phyloP scores from a whole-genome alignment of 2,797 vertebrate genomes.

The Liasis olivaceus region DNA sequence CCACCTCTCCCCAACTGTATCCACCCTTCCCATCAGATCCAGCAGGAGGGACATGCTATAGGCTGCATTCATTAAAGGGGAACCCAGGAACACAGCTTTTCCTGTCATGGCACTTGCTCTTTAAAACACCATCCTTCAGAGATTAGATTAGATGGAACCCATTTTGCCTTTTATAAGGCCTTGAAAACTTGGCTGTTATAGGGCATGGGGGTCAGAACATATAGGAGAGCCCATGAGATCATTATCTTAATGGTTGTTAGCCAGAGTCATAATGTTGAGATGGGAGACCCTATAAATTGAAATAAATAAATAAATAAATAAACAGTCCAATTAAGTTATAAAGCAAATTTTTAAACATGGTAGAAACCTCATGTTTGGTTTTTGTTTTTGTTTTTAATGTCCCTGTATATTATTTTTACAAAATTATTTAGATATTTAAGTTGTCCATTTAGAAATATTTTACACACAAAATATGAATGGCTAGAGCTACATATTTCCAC shows the following conservation, averaged over 20 bases:
- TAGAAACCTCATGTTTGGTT: not conserved
- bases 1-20: no score
- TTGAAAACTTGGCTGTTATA: not conserved
- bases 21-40: no score
- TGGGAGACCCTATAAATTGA: not conserved
- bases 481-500: no score
- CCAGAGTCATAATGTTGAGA: not conserved
- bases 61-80: no score
- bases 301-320: not conserved
- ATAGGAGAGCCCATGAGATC: not conserved
- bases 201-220: not conserved
- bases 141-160: no score
- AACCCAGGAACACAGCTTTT: no score
- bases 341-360: not conserved
- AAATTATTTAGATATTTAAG: not conserved
- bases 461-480: not conserved
- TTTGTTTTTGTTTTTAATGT: not conserved
- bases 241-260: not conserved
- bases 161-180: no score
- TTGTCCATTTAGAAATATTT: not conserved
- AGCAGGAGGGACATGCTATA: no score
- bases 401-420: not conserved
- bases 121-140: no score
- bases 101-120: no score
- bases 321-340: not conserved